These are phyloP conservation scores for Biston stratarius DNA, from an alignment of 2,888 invertebrate species.

Conservation along the genomic window DNA sequence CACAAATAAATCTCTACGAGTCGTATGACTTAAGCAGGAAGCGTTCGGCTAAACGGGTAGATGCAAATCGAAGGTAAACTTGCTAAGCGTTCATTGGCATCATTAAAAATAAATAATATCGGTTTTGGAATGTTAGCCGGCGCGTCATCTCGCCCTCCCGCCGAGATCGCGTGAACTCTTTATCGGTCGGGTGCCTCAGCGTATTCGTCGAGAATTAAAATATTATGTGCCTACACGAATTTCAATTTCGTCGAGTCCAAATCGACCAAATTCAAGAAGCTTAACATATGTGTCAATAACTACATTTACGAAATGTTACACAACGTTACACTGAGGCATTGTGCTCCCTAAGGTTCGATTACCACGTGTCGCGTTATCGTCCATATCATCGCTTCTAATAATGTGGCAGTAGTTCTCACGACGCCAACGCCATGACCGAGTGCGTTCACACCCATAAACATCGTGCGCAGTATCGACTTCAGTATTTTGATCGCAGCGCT, in stretches of 20 bases:
- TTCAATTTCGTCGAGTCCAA: constrained; percentile 20
- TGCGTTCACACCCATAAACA: constrained; percentile 78
- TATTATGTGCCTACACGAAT: constrained; percentile 3
- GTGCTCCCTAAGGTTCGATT: constrained; percentile 57
- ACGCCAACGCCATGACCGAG: constrained; percentile 61
- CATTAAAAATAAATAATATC: constrained; percentile 81
- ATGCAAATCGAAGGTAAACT: constrained; percentile 75
- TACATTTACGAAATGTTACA: constrained; percentile 54
- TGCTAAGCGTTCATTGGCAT: constrained; percentile 79
- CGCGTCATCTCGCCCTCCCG: constrained; percentile 78
- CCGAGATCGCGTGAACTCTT: constrained; percentile 79
- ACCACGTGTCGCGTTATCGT: constrained; percentile 76
- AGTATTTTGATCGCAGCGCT: constrained; percentile 59
- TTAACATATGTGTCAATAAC: constrained; percentile 46
- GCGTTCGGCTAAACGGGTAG: constrained; percentile 54
- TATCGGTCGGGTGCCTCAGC: constrained; percentile 65
- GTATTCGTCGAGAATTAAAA: constrained; percentile 52
- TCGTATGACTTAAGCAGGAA: constrained; percentile 58
- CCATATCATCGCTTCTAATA: constrained; percentile 63
- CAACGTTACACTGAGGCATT: constrained; percentile 62
- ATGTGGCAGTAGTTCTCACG: constrained; percentile 76
- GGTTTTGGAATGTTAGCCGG: constrained; percentile 74
- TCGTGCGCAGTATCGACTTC: constrained; percentile 61
- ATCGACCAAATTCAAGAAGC: constrained; percentile 3
- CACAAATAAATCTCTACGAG: constrained; percentile 54